Evolutionary conservation across 1,140 invertebrate species (phyloP).

Genomic region (Tachypleus tridentatus): DNA sequence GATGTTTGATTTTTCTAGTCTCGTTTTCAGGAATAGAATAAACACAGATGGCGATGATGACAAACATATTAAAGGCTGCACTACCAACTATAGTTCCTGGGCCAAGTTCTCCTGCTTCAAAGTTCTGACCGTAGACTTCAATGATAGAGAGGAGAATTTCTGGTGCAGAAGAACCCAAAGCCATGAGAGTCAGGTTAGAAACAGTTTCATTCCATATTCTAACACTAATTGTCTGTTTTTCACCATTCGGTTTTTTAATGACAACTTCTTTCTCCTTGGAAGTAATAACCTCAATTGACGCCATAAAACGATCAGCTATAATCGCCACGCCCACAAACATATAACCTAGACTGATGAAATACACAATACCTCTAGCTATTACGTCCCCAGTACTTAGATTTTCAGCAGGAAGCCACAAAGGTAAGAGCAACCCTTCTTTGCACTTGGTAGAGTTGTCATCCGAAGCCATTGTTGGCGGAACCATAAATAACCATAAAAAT

Average conservation of each 20-base stretch:
- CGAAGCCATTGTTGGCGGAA: no score
- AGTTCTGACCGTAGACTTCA: slow-evolving; percentile 87
- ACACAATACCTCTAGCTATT: slow-evolving; percentile 67
- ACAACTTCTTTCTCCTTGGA: slow-evolving; percentile 82
- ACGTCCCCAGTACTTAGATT: slow-evolving; percentile 49
- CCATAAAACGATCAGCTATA: slow-evolving; percentile 97
- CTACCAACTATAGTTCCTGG: slow-evolving; percentile 95
- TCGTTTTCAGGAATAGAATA: slow-evolving; percentile 49
- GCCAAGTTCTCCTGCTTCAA: slow-evolving; percentile 91
- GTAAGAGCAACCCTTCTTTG: slow-evolving; percentile 60
- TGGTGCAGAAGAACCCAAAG: slow-evolving; percentile 91
- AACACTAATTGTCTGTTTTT: slow-evolving; percentile 65
- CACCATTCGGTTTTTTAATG: slow-evolving; percentile 63
- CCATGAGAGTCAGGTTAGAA: slow-evolving; percentile 98
- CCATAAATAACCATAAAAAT: no score
- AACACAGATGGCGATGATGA: slow-evolving; percentile 94
- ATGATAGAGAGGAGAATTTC: slow-evolving; percentile 95
- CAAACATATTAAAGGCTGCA: slow-evolving; percentile 95
- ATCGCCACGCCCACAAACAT: slow-evolving; percentile 97
- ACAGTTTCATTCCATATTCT: slow-evolving; percentile 90
- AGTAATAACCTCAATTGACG: slow-evolving; percentile 96
- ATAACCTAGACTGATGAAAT: slow-evolving; percentile 77
- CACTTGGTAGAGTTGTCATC: slow-evolving; percentile 33
- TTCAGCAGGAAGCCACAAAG: slow-evolving; percentile 64
- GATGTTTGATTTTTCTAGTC: slow-evolving; percentile 63